Evolutionary conservation across 2,797 vertebrate species (phyloP).

Genomic region (Gambelia wislizenii): DNA sequence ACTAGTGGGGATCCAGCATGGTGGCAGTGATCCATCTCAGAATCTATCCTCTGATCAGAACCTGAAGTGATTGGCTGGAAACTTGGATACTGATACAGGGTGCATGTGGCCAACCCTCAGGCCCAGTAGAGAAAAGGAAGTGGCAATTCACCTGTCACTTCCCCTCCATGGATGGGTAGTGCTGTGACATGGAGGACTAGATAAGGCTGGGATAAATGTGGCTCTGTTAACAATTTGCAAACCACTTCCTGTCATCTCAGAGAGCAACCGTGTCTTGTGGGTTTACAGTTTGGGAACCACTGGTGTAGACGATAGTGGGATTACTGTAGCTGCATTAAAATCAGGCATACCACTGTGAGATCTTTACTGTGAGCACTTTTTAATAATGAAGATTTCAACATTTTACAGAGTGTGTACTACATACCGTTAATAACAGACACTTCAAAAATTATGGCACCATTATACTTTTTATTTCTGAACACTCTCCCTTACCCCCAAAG

Average conservation of each 20-base stretch:
- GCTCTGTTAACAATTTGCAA: background rate
- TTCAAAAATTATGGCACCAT: constrained; percentile 19
- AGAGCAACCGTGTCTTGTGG: constrained; percentile 23
- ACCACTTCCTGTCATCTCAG: background rate
- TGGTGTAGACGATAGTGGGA: constrained; percentile 67
- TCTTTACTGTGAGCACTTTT: constrained; percentile 77
- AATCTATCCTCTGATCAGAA: background rate
- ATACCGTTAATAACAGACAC: constrained; percentile 8
- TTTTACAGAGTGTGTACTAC: constrained; percentile 83
- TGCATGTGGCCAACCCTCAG: background rate
- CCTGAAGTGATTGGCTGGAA: background rate
- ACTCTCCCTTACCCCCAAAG: constrained; percentile 35
- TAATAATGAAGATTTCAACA: constrained; percentile 82
- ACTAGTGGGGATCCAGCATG: background rate
- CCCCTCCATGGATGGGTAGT: background rate
- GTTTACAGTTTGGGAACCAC: constrained; percentile 36
- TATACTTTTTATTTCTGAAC: constrained; percentile 31
- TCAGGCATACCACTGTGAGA: constrained; percentile 84
- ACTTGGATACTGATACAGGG: constrained; percentile 1
- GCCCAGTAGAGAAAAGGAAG: constrained; percentile 9
- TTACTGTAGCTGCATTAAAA: constrained; percentile 83
- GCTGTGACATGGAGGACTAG: background rate
- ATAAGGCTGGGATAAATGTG: background rate
- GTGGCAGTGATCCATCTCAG: background rate
- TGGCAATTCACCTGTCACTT: background rate